Evolutionary conservation across 2,113 vertebrate genomes (phyloP), one percentile per base, ranked within the genome.

Genomic region (Silurus asotus): DNA sequence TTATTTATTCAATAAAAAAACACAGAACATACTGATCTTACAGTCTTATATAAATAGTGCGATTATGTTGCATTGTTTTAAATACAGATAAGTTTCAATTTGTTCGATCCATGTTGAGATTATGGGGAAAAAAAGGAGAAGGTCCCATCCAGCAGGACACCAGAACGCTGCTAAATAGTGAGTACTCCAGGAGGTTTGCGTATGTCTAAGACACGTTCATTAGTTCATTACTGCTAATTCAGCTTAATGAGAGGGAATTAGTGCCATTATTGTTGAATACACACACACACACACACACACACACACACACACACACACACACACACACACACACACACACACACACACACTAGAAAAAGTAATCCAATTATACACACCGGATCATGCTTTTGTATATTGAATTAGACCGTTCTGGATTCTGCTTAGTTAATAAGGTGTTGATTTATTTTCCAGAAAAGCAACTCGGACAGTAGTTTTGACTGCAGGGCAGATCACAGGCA

Each of bases 171-270:
- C 51, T 83, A 58, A 72, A 7, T 59, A 45, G 5, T 56, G 48
- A 56, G 19, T 45, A n/a, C 82, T 37, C 37, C 59, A 81, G 79
- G 48, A 82, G 80, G 61, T 9, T 79, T 85, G 51, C 25, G 20
- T 19, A 69, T 67, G 37, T 45, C 51, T 56, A 49, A 28, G 23
- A 49, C 45, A 51, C 6, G 56, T 56, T 86, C 85, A 81, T 86
- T 74, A 86, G 23, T 56, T 86, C 85, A 81, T 86, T 74, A 86
- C 15, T 28, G 65, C 55, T 74, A 64, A 82, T 86, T 74, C 13
- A 61, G 25, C 51, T 85, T 64, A 84, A 76, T 77, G 59, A 65
- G 48, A 70, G 64, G 76, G 51, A 80, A 70, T 86, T 61, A 80
- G 77, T 51, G 25, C 6, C 67, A 70, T 59, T 72, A 45, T 67